A percentile compares a stretch with the other conserved stretches of the same genome.
These are phyloP conservation scores for Oxygymnocypris stewartii DNA, from an alignment of 2,113 vertebrate genomes.

Conservation along the genomic window DNA sequence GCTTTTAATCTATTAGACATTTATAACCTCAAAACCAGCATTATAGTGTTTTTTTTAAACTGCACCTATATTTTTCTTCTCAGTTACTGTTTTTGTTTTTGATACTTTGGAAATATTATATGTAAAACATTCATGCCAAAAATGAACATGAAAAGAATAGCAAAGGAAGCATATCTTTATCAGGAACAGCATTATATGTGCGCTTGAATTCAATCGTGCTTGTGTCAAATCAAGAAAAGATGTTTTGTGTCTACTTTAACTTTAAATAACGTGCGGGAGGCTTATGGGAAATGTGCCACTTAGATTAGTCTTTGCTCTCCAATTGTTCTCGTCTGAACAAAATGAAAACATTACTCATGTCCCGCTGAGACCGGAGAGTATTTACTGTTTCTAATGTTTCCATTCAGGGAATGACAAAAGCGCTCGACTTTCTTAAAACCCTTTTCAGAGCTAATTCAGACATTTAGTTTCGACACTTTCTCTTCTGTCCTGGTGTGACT, in stretches of 20 bases:
- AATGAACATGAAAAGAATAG: neutral
- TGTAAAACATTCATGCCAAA: neutral
- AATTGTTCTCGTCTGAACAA: neutral
- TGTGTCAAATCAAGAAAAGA: neutral
- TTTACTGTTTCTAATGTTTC: conserved; percentile 60
- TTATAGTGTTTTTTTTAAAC: too few relatives aligned
- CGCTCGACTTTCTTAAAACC: conserved; percentile 35
- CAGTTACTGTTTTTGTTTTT: neutral
- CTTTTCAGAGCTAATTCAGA: conserved; percentile 25
- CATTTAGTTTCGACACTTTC: neutral
- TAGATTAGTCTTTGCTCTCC: conserved; percentile 1
- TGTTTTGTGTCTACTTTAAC: neutral
- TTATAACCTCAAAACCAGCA: neutral
- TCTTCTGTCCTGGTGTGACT: neutral
- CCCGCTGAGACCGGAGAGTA: conserved; percentile 53
- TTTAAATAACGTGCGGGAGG: neutral
- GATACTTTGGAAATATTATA: neutral
- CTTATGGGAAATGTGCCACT: conserved; percentile 20
- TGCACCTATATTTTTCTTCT: too few relatives aligned
- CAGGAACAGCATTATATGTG: neutral
- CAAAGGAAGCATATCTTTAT: neutral
- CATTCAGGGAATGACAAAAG: conserved; percentile 43
- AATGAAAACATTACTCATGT: conserved; percentile 43
- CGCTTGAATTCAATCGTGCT: neutral
- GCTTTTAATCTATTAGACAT: neutral